A percentile compares a stretch with the other conserved stretches of the same genome.
These are phyloP conservation scores for Apogon hyalosoma DNA, from an alignment of 2,797 vertebrate species.

Conservation along the genomic window DNA sequence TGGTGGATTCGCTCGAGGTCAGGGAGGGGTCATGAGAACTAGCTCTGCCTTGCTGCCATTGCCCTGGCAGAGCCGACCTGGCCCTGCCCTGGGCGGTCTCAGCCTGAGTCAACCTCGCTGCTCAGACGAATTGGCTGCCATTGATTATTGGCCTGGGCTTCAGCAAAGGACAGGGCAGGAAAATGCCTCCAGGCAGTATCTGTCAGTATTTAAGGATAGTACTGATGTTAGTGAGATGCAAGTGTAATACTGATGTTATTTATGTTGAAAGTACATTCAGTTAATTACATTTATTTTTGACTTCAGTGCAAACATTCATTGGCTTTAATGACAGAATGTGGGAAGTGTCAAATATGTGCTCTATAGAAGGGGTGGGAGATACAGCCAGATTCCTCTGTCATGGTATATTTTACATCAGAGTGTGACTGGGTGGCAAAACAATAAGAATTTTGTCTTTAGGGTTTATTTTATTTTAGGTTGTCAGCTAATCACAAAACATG, in stretches of 20 bases:
- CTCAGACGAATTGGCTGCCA: background rate
- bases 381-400: background rate
- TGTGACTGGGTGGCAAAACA: too few relatives aligned
- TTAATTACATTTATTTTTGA: background rate
- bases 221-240: slow-evolving; percentile 8
- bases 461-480: too few relatives aligned
- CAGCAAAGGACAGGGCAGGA: slow-evolving; percentile 9
- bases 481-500: too few relatives aligned
- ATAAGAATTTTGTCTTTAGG: too few relatives aligned
- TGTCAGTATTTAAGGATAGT: slow-evolving; percentile 24
- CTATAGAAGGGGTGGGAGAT: too few relatives aligned
- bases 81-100: background rate
- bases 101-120: slow-evolving; percentile 10
- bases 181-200: background rate
- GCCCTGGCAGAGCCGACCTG: slow-evolving; percentile 8
- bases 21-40: slow-evolving; percentile 58
- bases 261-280: background rate
- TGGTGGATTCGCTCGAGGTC: slow-evolving; percentile 44
- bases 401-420: too few relatives aligned
- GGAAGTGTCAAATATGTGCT: background rate
- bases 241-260: background rate
- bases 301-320: background rate
- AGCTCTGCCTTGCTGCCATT: slow-evolving; percentile 20
- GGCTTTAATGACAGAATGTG: background rate
- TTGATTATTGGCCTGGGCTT: slow-evolving; percentile 16